These are phyloP conservation scores for Aphelinus certus DNA, from an alignment of 1,140 invertebrate species.

Conservation along the genomic window DNA sequence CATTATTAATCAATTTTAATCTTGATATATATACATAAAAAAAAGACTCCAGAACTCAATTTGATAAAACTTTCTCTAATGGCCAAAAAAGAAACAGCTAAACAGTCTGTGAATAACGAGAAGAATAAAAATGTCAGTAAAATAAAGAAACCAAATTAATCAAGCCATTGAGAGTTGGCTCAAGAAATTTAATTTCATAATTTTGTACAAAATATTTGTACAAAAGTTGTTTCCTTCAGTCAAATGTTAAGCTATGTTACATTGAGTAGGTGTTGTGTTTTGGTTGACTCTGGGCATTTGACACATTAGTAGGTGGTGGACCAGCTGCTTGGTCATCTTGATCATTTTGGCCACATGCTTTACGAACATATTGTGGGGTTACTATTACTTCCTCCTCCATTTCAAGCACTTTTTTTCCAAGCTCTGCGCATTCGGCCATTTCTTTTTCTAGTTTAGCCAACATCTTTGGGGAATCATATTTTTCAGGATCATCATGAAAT, in stretches of 20 bases:
- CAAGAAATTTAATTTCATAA: conserved; percentile 19
- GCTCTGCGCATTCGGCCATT: conserved; percentile 85
- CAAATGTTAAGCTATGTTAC: conserved; percentile 55
- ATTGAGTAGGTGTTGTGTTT: conserved; percentile 64
- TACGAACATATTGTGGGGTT: conserved; percentile 87
- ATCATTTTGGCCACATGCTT: conserved; percentile 71
- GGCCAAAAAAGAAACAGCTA: too few relatives aligned
- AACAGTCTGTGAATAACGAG: too few relatives aligned
- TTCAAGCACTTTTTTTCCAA: conserved; percentile 86
- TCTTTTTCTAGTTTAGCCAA: conserved; percentile 87
- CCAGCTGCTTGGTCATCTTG: conserved; percentile 71
- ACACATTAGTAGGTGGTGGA: conserved; percentile 66
- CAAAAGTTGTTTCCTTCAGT: conserved; percentile 39
- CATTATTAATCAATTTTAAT: too few relatives aligned
- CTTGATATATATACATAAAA: too few relatives aligned
- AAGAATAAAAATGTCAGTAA: conserved; percentile 14
- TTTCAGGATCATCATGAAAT: conserved; percentile 95
- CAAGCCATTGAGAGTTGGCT: conserved; percentile 43
- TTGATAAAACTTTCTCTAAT: too few relatives aligned
- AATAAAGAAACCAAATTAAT: conserved; percentile 1
- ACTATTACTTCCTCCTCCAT: conserved; percentile 96
- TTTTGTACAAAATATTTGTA: conserved; percentile 45
- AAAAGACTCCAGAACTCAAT: too few relatives aligned
- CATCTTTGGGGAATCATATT: conserved; percentile 89
- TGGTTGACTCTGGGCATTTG: conserved; percentile 58